Percentiles rank a stretch among this genome's conserved stretches.
Conservation (phyloP, 2,113 vertebrate species). For the Tiliqua scincoides region DNA sequence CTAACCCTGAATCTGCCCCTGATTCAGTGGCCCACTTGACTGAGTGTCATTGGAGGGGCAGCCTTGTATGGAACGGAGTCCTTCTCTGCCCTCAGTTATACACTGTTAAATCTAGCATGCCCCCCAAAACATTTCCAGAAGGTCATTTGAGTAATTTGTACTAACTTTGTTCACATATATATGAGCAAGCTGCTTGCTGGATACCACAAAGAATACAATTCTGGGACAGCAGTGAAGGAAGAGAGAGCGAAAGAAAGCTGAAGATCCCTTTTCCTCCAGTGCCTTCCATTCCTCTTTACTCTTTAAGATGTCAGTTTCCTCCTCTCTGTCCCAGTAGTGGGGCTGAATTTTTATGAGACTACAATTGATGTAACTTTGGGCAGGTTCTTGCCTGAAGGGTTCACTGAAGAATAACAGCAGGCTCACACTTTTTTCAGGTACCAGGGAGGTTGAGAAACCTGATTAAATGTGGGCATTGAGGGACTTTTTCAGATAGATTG, state of each 20-base stretch:
- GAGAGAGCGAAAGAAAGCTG: neutral
- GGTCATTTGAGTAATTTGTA: neutral
- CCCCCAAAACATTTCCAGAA: neutral
- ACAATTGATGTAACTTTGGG: conserved; percentile 14
- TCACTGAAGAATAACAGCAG: conserved; percentile 32
- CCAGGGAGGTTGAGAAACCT: conserved; percentile 9
- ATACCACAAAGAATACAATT: neutral
- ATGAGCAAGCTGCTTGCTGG: neutral
- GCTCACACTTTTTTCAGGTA: conserved; percentile 5
- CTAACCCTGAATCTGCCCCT: too few relatives aligned
- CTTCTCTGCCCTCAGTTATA: too few relatives aligned
- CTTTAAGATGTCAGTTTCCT: conserved; percentile 26
- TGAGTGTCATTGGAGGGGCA: too few relatives aligned
- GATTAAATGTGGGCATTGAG: neutral
- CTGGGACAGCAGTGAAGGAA: neutral
- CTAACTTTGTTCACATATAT: neutral
- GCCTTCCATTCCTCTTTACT: conserved; percentile 2
- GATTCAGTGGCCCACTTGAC: too few relatives aligned
- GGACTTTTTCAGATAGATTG: conserved; percentile 23
- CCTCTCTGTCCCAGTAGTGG: neutral
- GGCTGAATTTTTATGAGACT: conserved; percentile 42
- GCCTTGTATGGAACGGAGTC: too few relatives aligned
- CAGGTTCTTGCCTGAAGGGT: conserved; percentile 35
- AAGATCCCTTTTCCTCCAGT: neutral
- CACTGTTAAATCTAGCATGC: neutral